phyloP scores from a whole-genome alignment of 2,797 vertebrate species.

The Poecile montanus region DNA sequence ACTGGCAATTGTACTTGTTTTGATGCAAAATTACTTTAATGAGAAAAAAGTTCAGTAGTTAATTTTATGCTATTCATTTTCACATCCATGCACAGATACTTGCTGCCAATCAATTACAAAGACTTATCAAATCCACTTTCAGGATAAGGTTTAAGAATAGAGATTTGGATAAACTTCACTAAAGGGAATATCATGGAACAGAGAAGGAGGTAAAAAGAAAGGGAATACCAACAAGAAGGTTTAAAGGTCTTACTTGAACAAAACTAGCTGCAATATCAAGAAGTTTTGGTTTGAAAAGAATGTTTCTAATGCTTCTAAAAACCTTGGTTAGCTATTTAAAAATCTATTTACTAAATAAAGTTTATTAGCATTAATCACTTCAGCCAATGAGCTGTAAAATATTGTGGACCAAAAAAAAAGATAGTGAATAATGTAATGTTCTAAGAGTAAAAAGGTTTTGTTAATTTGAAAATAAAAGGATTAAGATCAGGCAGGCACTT shows the following conservation, averaged over 20 bases:
- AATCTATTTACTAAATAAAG: not conserved
- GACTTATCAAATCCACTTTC: not conserved
- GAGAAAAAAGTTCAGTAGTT: conserved; percentile 22
- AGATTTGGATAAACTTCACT: not conserved
- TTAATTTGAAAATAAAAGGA: not conserved
- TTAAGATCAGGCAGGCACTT: not conserved
- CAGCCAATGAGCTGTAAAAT: not conserved
- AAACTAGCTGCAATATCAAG: not conserved
- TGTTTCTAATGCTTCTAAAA: not conserved
- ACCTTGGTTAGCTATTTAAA: not conserved
- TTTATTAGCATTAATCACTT: not conserved
- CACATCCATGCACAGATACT: not conserved
- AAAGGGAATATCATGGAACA: not conserved
- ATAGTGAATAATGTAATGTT: not conserved
- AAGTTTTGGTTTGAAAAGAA: not conserved
- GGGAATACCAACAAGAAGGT: not conserved
- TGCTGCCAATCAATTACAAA: not conserved
- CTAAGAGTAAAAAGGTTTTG: not conserved
- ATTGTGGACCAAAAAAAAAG: not conserved
- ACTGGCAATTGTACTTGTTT: conserved; percentile 50
- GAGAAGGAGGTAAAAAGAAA: not conserved
- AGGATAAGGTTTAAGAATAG: not conserved
- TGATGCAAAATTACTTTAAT: conserved; percentile 56
- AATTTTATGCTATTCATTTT: not conserved
- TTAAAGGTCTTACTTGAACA: not conserved